A percentile compares a stretch with the other conserved stretches of the same genome.
phyloP scores from a whole-genome alignment of 2,888 invertebrate genomes.

The Stenurella melanura region DNA sequence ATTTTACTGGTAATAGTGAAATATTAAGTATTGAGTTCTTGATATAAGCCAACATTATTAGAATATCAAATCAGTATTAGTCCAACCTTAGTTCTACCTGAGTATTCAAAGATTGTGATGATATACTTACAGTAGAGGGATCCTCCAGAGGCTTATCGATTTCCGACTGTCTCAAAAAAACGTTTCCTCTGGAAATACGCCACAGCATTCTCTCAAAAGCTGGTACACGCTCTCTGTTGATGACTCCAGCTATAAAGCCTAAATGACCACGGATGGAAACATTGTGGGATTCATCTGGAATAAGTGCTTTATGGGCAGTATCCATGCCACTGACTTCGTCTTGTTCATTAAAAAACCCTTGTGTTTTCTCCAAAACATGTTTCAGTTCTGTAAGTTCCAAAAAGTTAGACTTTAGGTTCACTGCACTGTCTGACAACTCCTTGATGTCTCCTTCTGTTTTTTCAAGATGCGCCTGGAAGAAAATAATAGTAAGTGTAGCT shows the following conservation, averaged over 20 bases:
- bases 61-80: no score
- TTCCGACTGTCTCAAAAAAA: constrained; percentile 90
- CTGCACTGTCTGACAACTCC: constrained; percentile 94
- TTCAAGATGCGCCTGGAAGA: constrained; percentile 87
- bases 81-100: no score
- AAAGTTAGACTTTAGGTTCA: constrained; percentile 93
- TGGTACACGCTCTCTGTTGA: constrained; percentile 89
- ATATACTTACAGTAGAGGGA: constrained; percentile 83
- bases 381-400: constrained; percentile 93
- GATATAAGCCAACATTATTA: no score
- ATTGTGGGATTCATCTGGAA: constrained; percentile 73
- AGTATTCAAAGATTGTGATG: no score
- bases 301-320: constrained; percentile 74
- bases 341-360: constrained; percentile 90
- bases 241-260: constrained; percentile 93
- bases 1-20: no score
- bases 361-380: constrained; percentile 94
- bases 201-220: constrained; percentile 95
- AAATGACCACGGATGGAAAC: constrained; percentile 72
- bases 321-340: constrained; percentile 82
- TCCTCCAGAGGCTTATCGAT: constrained; percentile 89
- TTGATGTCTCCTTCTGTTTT: constrained; percentile 96
- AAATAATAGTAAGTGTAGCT: not conserved
- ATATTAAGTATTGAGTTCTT: no score
- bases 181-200: constrained; percentile 94